Evolutionary conservation across 2,113 vertebrate genomes (phyloP), one percentile per base, ranked within the genome.

Genomic region (Bujurquina vittata): DNA sequence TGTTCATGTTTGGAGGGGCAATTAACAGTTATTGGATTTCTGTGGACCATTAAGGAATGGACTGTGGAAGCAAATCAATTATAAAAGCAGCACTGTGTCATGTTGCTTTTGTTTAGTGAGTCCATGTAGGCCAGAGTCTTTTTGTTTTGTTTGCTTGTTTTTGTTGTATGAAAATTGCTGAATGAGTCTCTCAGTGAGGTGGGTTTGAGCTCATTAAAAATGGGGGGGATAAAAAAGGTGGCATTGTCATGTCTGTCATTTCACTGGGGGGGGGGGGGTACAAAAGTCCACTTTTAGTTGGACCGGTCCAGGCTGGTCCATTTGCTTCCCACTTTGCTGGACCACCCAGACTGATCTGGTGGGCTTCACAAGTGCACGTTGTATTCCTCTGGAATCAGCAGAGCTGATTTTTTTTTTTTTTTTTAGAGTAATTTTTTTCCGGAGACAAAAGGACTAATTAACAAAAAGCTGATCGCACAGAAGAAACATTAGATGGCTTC

Each of bases 131-230:
- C 81, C 49, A 12, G 18, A 79, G 26, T 43, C 52, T 60, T 55
- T 58, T 37, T 23, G 9, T 3, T 75, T 57, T 63, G n/a, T 77
- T 87, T 87, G 35, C 79, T 74, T 67, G 22, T 92, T 84, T 91
- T 88, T 84, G 77, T 88, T 86, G 84, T 86, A 75, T 84, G 87
- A 87, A 93, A 90, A 89, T 23, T 79, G 83, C 91, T 91, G 90
- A 92, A 87, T 87, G 72, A 26, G 63, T 80, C 81, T 79, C 59
- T 58, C 86, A 79, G 74, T 74, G 31, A 67, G 58, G 81, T 79
- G 11, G 80, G 81, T 91, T 86, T 90, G 89, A 80, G 87, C 92
- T 95, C 93, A 93, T 95, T 94, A 93, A 92, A 93, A 89, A 83
- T 77, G 61, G 40, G 49, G 79, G 1, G 2, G 10, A 65, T 23